These are phyloP conservation scores for Brenthis daphne DNA, from an alignment of 2,888 invertebrate species.

Conservation along the genomic window DNA sequence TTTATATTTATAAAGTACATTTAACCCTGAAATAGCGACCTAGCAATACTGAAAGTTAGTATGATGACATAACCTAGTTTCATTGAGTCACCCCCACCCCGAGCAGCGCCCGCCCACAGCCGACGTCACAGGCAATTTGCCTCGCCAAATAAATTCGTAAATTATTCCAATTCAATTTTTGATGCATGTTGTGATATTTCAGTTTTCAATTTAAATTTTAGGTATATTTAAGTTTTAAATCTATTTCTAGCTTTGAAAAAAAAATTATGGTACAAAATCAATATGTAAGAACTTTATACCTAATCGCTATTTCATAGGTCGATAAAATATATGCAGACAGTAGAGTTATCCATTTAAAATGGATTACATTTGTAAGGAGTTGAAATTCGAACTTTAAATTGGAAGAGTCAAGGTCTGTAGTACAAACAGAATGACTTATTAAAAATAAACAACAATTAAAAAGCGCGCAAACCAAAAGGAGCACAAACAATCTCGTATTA, in stretches of 20 bases:
- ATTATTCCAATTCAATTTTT: constrained; percentile 28
- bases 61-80: constrained; percentile 47
- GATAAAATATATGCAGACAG: not conserved
- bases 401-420: constrained; percentile 28
- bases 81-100: constrained; percentile 53
- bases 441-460: constrained; percentile 35
- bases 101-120: constrained; percentile 42
- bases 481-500: constrained; percentile 46
- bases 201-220: constrained; percentile 7
- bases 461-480: constrained; percentile 35
- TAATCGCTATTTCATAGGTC: not conserved
- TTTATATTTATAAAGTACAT: constrained; percentile 4
- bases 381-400: constrained; percentile 17
- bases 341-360: not conserved
- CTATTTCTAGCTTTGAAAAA: not conserved
- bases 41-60: constrained; percentile 14
- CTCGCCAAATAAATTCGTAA: constrained; percentile 20
- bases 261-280: too few species aligned
- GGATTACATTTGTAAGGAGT: not conserved
- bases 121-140: constrained; percentile 54
- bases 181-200: constrained; percentile 18
- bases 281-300: not conserved
- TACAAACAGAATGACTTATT: constrained; percentile 16
- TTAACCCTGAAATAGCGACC: not conserved
- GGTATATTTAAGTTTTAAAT: not conserved